phyloP scores from a whole-genome alignment of 2,888 invertebrate genomes.

The Drosophila kokeensis region DNA sequence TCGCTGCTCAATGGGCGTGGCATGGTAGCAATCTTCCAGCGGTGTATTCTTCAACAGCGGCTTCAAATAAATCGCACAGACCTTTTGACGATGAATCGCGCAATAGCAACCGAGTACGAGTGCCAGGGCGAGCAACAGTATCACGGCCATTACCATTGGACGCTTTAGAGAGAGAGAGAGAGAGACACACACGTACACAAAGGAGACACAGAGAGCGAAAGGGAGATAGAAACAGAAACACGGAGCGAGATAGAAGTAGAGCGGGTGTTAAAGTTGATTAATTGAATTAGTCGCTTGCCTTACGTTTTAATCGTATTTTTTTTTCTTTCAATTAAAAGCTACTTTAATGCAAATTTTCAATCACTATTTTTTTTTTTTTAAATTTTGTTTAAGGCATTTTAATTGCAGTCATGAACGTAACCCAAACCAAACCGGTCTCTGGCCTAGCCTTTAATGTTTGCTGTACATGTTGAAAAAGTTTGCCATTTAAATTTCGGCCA shows the following conservation, averaged over 20 bases:
- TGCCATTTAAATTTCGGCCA: slow-evolving; percentile 26
- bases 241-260: slow-evolving; percentile 3
- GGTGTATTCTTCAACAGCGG: slow-evolving; percentile 70
- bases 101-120: slow-evolving; percentile 82
- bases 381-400: slow-evolving; percentile 40
- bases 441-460: slow-evolving; percentile 35
- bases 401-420: slow-evolving; percentile 55
- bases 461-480: slow-evolving; percentile 17
- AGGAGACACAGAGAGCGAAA: neutral
- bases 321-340: slow-evolving; percentile 2
- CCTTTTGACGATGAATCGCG: slow-evolving; percentile 78
- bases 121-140: slow-evolving; percentile 82
- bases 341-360: slow-evolving; percentile 60
- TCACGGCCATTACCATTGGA: slow-evolving; percentile 83
- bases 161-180: slow-evolving; percentile 15
- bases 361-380: slow-evolving; percentile 1
- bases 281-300: slow-evolving; percentile 27
- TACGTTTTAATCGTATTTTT: slow-evolving; percentile 31
- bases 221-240: neutral
- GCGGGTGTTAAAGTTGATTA: neutral
- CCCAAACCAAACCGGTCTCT: slow-evolving; percentile 52
- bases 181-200: neutral
- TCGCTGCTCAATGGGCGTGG: slow-evolving; percentile 61
- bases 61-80: slow-evolving; percentile 72
- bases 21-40: slow-evolving; percentile 74